Percentiles rank a stretch among this genome's conserved stretches.
Evolutionary conservation across 2,888 invertebrate species (phyloP).

Genomic region (Phalangium opilio): DNA sequence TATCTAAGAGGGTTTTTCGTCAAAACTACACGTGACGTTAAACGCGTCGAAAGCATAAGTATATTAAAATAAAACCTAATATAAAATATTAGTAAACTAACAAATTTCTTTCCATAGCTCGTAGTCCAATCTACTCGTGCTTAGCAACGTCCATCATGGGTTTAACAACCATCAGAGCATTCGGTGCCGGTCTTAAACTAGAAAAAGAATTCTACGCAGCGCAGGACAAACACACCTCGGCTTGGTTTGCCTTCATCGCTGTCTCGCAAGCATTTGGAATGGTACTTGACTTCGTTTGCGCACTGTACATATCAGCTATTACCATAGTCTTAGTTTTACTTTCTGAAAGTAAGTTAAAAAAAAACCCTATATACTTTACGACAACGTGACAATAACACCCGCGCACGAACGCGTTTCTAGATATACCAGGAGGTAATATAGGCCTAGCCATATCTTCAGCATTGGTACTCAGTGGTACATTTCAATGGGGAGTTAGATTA

Average conservation of each 20-base stretch:
- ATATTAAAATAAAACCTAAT: too few species aligned
- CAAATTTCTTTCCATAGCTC: conserved; percentile 39
- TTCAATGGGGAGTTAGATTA: conserved; percentile 38
- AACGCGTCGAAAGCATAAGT: conserved; percentile 38
- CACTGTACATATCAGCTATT: too few species aligned
- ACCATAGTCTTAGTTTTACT: too few species aligned
- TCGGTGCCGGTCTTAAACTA: conserved; percentile 61
- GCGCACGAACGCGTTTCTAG: too few species aligned
- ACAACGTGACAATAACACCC: too few species aligned
- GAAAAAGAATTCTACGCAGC: conserved; percentile 19
- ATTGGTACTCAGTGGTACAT: conserved; percentile 34
- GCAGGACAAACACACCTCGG: conserved; percentile 64
- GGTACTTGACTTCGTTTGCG: conserved; percentile 75
- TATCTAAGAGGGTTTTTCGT: conserved; percentile 58
- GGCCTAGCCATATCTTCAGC: conserved; percentile 56
- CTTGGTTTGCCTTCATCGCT: conserved; percentile 77
- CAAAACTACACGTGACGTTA: conserved; percentile 61
- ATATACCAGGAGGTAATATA: conserved; percentile 42
- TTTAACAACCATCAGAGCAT: conserved; percentile 76
- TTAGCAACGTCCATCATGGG: conserved; percentile 77
- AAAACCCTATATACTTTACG: too few species aligned
- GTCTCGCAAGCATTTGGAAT: conserved; percentile 85
- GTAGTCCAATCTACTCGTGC: conserved; percentile 91
- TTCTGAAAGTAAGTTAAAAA: too few species aligned
- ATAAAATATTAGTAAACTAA: too few species aligned